These are phyloP conservation scores for Atta texana DNA, from an alignment of 1,140 invertebrate genomes.

Conservation along the genomic window DNA sequence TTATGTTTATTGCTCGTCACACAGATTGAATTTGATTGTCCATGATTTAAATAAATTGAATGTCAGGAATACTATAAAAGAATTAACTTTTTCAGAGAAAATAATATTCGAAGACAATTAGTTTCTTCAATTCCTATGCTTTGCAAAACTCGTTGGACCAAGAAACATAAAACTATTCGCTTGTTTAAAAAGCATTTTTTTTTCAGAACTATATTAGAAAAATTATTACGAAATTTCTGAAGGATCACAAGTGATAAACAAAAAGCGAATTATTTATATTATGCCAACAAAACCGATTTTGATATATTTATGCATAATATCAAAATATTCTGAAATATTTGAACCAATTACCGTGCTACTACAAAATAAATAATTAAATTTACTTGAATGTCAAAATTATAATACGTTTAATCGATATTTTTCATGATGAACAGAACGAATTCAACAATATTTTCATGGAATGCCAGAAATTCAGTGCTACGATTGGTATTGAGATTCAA, in stretches of 20 bases:
- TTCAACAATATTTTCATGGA: neutral
- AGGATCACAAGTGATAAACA: neutral
- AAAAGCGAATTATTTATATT: constrained; percentile 21
- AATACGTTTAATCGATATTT: constrained; percentile 14
- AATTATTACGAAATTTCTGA: constrained; percentile 18
- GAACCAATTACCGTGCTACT: neutral
- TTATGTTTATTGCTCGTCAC: constrained; percentile 16
- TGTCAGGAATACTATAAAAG: constrained; percentile 12
- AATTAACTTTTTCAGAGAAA: constrained; percentile 19
- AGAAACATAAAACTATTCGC: constrained; percentile 14
- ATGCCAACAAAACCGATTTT: constrained; percentile 1
- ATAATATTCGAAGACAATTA: constrained; percentile 11
- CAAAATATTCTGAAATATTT: constrained; percentile 35
- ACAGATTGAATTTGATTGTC: constrained; percentile 13
- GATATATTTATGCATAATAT: neutral
- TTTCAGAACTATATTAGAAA: neutral
- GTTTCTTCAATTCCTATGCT: constrained; percentile 30
- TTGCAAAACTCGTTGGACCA: constrained; percentile 19
- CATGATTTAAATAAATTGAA: constrained; percentile 9
- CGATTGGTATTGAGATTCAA: constrained; percentile 14
- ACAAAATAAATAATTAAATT: constrained; percentile 36
- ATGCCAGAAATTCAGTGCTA: neutral
- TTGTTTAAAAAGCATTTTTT: constrained; percentile 28
- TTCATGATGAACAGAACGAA: neutral
- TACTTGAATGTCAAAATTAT: constrained; percentile 30